phyloP scores from a whole-genome alignment of 2,113 vertebrate species.

The Indicator maculatus region DNA sequence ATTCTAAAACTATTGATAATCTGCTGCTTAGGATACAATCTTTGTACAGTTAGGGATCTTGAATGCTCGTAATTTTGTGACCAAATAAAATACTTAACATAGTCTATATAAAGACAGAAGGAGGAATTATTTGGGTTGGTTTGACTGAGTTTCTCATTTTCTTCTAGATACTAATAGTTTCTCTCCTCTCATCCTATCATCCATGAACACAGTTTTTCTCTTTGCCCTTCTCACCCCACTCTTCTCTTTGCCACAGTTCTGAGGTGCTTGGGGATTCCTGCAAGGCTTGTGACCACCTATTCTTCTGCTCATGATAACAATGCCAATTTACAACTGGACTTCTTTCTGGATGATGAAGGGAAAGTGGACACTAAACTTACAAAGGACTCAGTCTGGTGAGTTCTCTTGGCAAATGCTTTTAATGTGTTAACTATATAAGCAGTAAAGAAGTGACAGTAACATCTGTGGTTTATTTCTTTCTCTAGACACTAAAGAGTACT shows the following conservation, averaged over 20 bases:
- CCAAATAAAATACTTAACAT: background rate
- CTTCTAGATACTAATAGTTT: background rate
- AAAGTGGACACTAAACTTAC: slow-evolving; percentile 83
- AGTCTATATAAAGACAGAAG: background rate
- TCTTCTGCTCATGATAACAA: slow-evolving; percentile 95
- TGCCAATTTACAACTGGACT: slow-evolving; percentile 88
- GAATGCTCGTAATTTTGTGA: background rate
- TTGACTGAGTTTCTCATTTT: background rate
- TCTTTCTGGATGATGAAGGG: slow-evolving; percentile 87
- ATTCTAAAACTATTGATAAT: background rate
- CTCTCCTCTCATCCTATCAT: background rate
- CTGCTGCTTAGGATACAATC: background rate
- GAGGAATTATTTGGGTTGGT: background rate
- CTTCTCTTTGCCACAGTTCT: slow-evolving; percentile 79
- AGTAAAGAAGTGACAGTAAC: background rate
- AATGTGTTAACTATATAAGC: background rate
- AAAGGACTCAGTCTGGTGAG: slow-evolving; percentile 92
- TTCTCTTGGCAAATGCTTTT: background rate
- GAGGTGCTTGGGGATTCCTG: slow-evolving; percentile 91
- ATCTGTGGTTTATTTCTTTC: background rate
- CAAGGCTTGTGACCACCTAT: slow-evolving; percentile 90
- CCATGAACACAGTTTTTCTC: background rate
- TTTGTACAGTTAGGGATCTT: background rate
- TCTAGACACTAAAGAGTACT: background rate
- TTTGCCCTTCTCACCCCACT: background rate